A percentile compares a stretch with the other conserved stretches of the same genome.
These are phyloP conservation scores for Rhamnusium bicolor DNA, from an alignment of 2,888 invertebrate genomes.

Conservation along the genomic window DNA sequence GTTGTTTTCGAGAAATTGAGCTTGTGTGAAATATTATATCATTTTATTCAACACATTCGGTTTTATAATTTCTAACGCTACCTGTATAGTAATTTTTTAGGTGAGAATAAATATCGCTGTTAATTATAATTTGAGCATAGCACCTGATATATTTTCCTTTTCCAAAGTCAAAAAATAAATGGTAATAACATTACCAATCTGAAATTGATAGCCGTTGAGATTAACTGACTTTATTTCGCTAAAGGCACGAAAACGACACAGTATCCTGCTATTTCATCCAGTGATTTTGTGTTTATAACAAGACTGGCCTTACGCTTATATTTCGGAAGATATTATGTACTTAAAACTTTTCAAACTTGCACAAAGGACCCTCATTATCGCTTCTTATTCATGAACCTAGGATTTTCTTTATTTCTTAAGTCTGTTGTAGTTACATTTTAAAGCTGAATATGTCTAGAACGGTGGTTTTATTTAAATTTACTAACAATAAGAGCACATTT, in stretches of 20 bases:
- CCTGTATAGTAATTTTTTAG: no score
- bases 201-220: background rate
- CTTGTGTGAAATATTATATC: no score
- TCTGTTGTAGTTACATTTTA: conserved; percentile 2
- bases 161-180: background rate
- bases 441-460: no score
- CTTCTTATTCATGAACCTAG: conserved; percentile 2
- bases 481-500: no score
- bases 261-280: background rate
- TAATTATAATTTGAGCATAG: background rate
- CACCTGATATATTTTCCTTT: background rate
- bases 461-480: no score
- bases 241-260: background rate
- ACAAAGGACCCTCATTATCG: conserved; percentile 4
- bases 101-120: no score
- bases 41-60: no score
- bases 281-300: conserved; percentile 5
- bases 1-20: no score
- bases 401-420: conserved; percentile 16
- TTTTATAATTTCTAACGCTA: no score
- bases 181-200: no score
- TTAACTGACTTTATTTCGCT: background rate
- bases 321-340: conserved; percentile 8
- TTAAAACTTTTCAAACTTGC: conserved; percentile 2
- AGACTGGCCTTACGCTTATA: background rate